Conservation (phyloP, 2,888 invertebrate genomes). For the Azorinus chamasolen region DNA sequence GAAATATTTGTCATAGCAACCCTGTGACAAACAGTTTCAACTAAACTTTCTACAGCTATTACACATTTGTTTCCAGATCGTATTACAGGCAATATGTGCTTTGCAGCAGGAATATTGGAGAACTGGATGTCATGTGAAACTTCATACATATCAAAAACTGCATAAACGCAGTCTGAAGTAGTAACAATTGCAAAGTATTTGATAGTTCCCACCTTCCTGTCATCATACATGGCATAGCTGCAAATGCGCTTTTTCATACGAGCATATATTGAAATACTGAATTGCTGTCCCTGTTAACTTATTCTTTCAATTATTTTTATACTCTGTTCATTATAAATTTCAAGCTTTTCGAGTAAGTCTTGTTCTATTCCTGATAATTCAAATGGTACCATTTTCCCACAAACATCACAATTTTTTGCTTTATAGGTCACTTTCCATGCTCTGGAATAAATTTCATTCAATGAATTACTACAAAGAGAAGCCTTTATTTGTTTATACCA, state of each 20-base stretch:
- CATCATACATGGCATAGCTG: slow-evolving; percentile 24
- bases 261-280: slow-evolving; percentile 16
- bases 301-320: slow-evolving; percentile 8
- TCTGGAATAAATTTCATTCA: slow-evolving; percentile 21
- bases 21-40: slow-evolving; percentile 23
- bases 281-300: slow-evolving; percentile 1
- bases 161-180: slow-evolving; percentile 31
- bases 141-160: slow-evolving; percentile 17
- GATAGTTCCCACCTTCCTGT: slow-evolving; percentile 15
- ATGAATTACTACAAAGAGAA: slow-evolving; percentile 34
- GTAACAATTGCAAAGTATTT: slow-evolving; percentile 31
- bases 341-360: slow-evolving; percentile 22
- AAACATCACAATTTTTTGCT: slow-evolving; percentile 43
- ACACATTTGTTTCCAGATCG: slow-evolving; percentile 8
- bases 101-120: slow-evolving; percentile 18
- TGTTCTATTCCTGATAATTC: slow-evolving; percentile 18
- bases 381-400: slow-evolving; percentile 42
- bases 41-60: slow-evolving; percentile 12
- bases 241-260: slow-evolving; percentile 38
- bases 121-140: slow-evolving; percentile 6
- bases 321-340: neutral
- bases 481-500: slow-evolving; percentile 21
- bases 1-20: no score
- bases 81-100: slow-evolving; percentile 23
- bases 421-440: slow-evolving; percentile 42